These are phyloP conservation scores for Platichthys flesus DNA, from an alignment of 2,113 vertebrate species.

Conservation along the genomic window DNA sequence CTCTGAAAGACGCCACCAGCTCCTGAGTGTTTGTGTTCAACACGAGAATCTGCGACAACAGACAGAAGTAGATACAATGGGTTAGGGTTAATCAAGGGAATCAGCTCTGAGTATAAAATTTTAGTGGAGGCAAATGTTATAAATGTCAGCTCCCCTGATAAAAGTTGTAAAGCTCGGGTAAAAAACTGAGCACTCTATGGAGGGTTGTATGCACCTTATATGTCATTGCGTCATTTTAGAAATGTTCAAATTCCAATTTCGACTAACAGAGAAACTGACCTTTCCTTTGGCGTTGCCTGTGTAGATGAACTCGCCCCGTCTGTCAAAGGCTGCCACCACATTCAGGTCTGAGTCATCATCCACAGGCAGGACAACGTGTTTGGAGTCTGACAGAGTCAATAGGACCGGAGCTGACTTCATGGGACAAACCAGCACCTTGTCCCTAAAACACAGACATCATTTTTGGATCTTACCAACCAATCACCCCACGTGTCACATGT, in stretches of 20 bases:
- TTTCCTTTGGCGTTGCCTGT: constrained; percentile 98
- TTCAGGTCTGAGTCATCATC: constrained; percentile 99
- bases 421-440: constrained; percentile 96
- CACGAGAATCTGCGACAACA: constrained; percentile 89
- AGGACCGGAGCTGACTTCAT: constrained; percentile 99
- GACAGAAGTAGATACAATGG: not conserved
- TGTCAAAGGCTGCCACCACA: constrained; percentile 97
- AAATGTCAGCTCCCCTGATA: not conserved
- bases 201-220: not conserved
- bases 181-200: too few species aligned
- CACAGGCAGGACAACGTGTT: constrained; percentile 95
- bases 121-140: not conserved
- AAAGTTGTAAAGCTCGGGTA: too few species aligned
- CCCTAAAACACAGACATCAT: constrained; percentile 78
- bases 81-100: not conserved
- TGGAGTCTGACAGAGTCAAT: constrained; percentile 95
- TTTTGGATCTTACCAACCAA: not conserved
- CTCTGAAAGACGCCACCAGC: constrained; percentile 96
- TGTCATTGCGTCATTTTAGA: not conserved
- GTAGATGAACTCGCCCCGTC: constrained; percentile 96
- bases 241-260: not conserved
- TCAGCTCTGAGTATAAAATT: not conserved
- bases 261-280: constrained; percentile 79
- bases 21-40: constrained; percentile 96
- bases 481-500: not conserved